Conservation (phyloP, 1,140 invertebrate genomes). For the Ceratina australensis region DNA sequence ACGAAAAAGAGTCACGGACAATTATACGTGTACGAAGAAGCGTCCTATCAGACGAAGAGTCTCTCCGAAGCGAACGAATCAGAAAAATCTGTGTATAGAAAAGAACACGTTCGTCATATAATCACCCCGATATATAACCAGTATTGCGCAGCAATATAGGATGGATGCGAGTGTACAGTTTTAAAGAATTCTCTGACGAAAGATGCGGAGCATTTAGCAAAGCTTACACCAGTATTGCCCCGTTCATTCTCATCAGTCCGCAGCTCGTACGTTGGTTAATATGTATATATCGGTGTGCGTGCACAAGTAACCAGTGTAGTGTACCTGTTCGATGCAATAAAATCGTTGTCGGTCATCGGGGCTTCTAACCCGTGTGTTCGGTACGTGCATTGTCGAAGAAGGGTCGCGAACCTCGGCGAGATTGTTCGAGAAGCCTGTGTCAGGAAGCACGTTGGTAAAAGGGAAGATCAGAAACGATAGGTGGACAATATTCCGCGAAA, state of each 20-base stretch:
- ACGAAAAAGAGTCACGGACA: constrained; percentile 34
- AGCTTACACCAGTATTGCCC: constrained; percentile 21
- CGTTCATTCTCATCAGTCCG: constrained; percentile 13
- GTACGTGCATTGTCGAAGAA: constrained; percentile 13
- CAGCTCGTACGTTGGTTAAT: not conserved
- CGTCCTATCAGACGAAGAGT: constrained; percentile 39
- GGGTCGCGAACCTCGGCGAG: constrained; percentile 34
- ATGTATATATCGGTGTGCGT: constrained; percentile 29
- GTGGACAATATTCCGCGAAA: constrained; percentile 48
- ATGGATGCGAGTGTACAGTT: constrained; percentile 26
- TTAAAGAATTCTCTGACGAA: constrained; percentile 7
- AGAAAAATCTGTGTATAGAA: constrained; percentile 30
- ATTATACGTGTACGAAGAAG: constrained; percentile 3
- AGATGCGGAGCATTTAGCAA: constrained; percentile 33
- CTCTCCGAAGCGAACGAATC: constrained; percentile 30
- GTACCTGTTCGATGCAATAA: constrained; percentile 34
- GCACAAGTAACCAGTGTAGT: constrained; percentile 36
- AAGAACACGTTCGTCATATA: constrained; percentile 22
- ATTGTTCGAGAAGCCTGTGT: constrained; percentile 55
- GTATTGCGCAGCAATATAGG: constrained; percentile 33
- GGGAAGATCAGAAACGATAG: constrained; percentile 41
- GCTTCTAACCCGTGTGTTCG: not conserved
- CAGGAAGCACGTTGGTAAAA: constrained; percentile 21
- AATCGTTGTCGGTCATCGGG: constrained; percentile 8
- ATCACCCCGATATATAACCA: not conserved